Evolutionary conservation across 2,113 vertebrate genomes (phyloP).

Genomic region (Gorsachius goisagi): DNA sequence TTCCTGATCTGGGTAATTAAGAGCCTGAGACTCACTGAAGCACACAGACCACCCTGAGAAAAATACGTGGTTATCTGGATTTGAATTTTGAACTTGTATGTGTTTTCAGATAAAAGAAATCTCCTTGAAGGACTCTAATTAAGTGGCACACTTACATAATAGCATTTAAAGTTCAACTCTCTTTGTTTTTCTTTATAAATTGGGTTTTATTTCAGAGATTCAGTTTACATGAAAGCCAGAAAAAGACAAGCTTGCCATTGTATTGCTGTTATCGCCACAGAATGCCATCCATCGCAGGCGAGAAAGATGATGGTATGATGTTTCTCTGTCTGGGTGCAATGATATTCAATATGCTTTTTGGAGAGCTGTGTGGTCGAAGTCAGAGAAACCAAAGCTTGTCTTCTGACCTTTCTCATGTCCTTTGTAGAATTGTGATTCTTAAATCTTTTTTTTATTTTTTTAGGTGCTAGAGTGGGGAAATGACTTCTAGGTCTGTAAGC

Average conservation of each 20-base stretch:
- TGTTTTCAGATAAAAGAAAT: not conserved
- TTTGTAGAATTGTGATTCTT: not conserved
- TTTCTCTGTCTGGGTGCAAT: conserved; percentile 10
- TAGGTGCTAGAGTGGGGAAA: not conserved
- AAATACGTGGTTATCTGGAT: not conserved
- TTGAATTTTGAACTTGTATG: not conserved
- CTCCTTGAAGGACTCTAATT: not conserved
- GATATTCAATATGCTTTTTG: conserved; percentile 14
- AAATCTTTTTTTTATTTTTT: not conserved
- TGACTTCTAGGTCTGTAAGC: not conserved
- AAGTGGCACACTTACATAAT: not conserved
- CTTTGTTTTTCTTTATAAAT: not conserved
- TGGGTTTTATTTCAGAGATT: not conserved
- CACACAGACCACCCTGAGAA: not conserved
- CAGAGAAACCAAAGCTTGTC: conserved; percentile 27
- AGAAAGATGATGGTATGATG: not conserved
- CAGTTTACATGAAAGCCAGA: not conserved
- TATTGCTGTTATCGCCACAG: not conserved
- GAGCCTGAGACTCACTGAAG: not conserved
- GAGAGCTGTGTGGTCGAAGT: not conserved
- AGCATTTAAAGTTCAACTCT: not conserved
- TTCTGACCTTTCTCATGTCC: conserved; percentile 38
- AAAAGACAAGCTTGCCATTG: not conserved
- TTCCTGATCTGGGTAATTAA: not conserved
- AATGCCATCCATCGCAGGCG: not conserved